Percentiles rank a stretch among this genome's conserved stretches.
Evolutionary conservation across 2,888 invertebrate species (phyloP).

Genomic region (Brenthis daphne): DNA sequence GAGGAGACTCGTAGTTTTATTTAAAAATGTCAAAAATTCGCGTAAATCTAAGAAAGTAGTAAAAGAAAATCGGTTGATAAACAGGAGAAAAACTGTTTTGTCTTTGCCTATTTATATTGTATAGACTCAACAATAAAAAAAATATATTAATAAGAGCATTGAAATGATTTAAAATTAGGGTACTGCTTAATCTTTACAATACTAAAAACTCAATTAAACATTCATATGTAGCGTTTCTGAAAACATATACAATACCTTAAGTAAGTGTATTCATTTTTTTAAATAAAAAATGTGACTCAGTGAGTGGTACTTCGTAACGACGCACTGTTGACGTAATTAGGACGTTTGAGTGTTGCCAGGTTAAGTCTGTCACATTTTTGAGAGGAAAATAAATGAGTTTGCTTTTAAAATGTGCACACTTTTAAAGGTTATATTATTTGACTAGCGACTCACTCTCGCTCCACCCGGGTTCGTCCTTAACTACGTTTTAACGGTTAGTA

Average conservation of each 20-base stretch:
- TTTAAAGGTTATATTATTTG: slow-evolving; percentile 1
- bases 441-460: background rate
- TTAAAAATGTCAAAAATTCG: no score
- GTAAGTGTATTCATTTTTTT: slow-evolving; percentile 6
- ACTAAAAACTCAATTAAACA: background rate
- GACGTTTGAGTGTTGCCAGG: slow-evolving; percentile 29
- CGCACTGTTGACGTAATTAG: slow-evolving; percentile 26
- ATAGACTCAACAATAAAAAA: no score
- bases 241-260: slow-evolving; percentile 16
- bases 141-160: no score
- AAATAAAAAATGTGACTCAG: slow-evolving; percentile 12
- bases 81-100: no score
- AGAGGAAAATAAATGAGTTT: slow-evolving; percentile 10
- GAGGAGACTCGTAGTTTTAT: no score
- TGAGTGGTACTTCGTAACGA: slow-evolving; percentile 21
- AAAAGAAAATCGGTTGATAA: no score
- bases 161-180: no score
- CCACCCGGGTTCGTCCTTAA: no score
- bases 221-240: background rate
- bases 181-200: background rate
- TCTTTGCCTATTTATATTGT: no score
- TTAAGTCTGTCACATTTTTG: slow-evolving; percentile 21
- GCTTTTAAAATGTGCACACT: background rate
- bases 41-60: no score
- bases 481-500: no score